Base-by-base conservation (phyloP, 2,113 vertebrate genomes). In the Vulpes vulpes region DNA sequence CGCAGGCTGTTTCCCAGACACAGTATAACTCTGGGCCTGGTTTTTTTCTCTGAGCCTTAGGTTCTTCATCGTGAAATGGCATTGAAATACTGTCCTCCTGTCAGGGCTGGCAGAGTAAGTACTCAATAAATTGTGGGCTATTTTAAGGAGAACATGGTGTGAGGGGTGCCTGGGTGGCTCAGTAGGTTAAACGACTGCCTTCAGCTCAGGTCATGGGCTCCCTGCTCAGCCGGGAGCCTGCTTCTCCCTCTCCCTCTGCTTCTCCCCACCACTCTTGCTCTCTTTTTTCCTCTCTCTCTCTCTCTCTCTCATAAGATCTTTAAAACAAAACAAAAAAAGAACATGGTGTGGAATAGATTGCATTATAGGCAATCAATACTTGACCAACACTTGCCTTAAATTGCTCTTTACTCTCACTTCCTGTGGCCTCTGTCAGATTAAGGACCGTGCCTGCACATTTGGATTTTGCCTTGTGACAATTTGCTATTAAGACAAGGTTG, bases 331-430 rank as follows among this genome's bases (percentile, higher is more conserved):
- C 43, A 43, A 43, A 43, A 43, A 43, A 43, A 64, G 30, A 38
- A 1, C 6, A 0, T 0, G 53, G 2, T 11, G 5, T 35, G 57
- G 16, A 4, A 0, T 7, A 7, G 91, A 15, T 11, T 25, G 57
- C 15, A 8, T 12, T 86, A 27, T 43, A 19, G 80, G 35, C 19
- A 2, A 0, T 16, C 19, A 2, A 0, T 16, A 11, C 7, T 2
- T 17, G 71, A 17, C 65, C 22, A 30, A 8, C 51, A 5, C 25
- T 43, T 9, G 5, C 83, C 62, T 65, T 6, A 27, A 12, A 7
- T 43, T 35, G 43, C 30, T 32, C 20, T 57, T 38, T 7, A 5
- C 9, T 16, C n/a, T 38, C 14, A 2, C 10, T 20, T 62, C 27
- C 51, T 2, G 22, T 23, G 67, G n/a, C 14, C 83, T n/a, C 43